Base-by-base conservation (phyloP, 2,888 invertebrate genomes). In the Melitaea athalia region DNA sequence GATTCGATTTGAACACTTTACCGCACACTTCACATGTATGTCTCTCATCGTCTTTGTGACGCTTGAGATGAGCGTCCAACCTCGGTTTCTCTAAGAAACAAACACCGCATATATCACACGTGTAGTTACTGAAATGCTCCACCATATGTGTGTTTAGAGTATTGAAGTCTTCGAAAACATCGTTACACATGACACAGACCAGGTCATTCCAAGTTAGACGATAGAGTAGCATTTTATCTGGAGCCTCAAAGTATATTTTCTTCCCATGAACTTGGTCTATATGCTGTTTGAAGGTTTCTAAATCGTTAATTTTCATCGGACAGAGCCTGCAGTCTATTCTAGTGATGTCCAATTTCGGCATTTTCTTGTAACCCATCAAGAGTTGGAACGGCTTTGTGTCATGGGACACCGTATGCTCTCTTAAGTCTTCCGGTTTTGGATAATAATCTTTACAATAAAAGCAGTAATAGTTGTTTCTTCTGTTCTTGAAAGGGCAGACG, bases 11-110 rank as follows among this genome's bases (percentile, higher is more conserved):
- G 77, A 93, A 93, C 0, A 86, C 87, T 73, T 92, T 92, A 0
- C 92, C 92, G 71, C 93, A 93, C 0, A 92, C 82, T 38, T 92
- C 91, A 65, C 95, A 95, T 0, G 90, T 91, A 71, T 93, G 89
- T 0, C 86, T 83, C 42, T 94, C 94, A 66, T 93, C 93, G 59
- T 94, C 93, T 1, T 89, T 89, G 49, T 92, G 92, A 6, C 89
- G 69, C 47, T 89, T 90, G 42, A 89, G 64, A 79, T 94, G 94
- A 0, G 91, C 93, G 15, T 91, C 91, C 14, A 93, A 71, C 0
- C 93, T 82, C 0, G 92, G 86, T 50, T 91, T 91, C 69, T 93
- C 93, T 0, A 93, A 73, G 74, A 94, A 94, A 7, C 91, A 89
- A 42, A 92, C 88, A 0, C 92, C 89, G 60, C 91, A 92, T 0